Conservation (phyloP, 2,888 invertebrate species). For the Panorpa germanica region DNA sequence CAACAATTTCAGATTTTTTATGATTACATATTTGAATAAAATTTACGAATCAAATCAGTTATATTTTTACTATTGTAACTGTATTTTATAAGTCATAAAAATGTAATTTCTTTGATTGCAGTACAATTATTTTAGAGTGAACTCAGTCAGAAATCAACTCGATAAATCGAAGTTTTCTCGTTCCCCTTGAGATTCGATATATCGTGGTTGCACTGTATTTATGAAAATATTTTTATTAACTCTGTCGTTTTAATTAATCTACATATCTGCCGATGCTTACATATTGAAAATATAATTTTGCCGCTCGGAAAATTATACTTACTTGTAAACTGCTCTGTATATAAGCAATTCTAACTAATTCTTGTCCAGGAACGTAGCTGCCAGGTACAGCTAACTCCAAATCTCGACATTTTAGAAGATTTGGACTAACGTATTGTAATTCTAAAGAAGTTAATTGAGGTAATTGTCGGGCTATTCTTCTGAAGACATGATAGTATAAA, state of each 20-base stretch:
- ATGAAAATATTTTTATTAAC: too few relatives aligned
- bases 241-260: too few relatives aligned
- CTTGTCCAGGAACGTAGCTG: conserved; percentile 86
- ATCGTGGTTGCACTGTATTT: not conserved
- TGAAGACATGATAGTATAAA: conserved; percentile 95
- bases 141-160: too few relatives aligned
- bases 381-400: conserved; percentile 95
- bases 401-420: conserved; percentile 73
- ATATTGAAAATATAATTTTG: not conserved
- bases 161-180: too few relatives aligned
- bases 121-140: too few relatives aligned
- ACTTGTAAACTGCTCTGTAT: conserved; percentile 85
- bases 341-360: conserved; percentile 71
- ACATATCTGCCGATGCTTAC: not conserved
- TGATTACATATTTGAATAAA: too few relatives aligned
- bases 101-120: too few relatives aligned
- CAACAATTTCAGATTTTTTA: too few relatives aligned
- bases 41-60: too few relatives aligned
- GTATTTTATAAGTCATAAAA: too few relatives aligned
- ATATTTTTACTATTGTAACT: too few relatives aligned
- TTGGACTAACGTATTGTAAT: conserved; percentile 90
- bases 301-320: conserved; percentile 9
- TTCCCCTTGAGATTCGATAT: too few relatives aligned
- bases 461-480: conserved; percentile 87
- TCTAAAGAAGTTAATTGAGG: conserved; percentile 81